Evolutionary conservation across 2,888 invertebrate species (phyloP), one percentile per base, ranked within the genome.

Genomic region (Luperina testacea): DNA sequence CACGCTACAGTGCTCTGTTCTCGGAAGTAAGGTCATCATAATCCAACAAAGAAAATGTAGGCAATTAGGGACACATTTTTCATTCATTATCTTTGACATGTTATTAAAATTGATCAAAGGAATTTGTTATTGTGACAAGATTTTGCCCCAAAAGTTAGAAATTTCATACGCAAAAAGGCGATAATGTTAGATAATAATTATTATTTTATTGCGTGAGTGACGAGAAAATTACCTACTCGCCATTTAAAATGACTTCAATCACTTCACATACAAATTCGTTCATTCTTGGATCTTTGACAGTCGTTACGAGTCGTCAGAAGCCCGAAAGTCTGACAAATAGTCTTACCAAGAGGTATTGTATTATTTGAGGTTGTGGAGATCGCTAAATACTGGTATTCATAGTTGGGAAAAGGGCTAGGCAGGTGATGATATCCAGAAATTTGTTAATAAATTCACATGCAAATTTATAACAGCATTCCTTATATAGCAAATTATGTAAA

Each of bases 1-100:
- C n/a, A 82, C 74, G 82, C 72, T 74, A 20, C 68, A 42, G 32
- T 51, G 57, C n/a, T 38, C 70, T 53, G 15, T 87, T 87, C 84
- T 80, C 13, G 64, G 87, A 88, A 88, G 68, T 32, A 75, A 78
- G 79, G 64, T 81, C 82, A 77, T 74, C 74, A 76, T 78, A 80
- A 87, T 86, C 84, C 76, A 72, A 78, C 76, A 67, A 70, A 81
- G 74, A 68, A 78, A 86, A 86, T 67, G 61, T 38, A 20, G 32
- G 13, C 83, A 77, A 79, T 80, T 77, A 77, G 32, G 64, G 24
- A 67, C 84, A 77, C 45, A 57, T 76, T 77, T 74, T 76, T 78
- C 78, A 69, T 77, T 76, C 15, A 61, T 72, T 83, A 24, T 20
- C 6, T 67, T 78, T 82, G 83, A 71, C 74, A 48, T 74, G 8